Percentiles rank a stretch among this genome's conserved stretches.
These are phyloP conservation scores for Xanthorhoe designata DNA, from an alignment of 2,888 invertebrate species.

Conservation along the genomic window DNA sequence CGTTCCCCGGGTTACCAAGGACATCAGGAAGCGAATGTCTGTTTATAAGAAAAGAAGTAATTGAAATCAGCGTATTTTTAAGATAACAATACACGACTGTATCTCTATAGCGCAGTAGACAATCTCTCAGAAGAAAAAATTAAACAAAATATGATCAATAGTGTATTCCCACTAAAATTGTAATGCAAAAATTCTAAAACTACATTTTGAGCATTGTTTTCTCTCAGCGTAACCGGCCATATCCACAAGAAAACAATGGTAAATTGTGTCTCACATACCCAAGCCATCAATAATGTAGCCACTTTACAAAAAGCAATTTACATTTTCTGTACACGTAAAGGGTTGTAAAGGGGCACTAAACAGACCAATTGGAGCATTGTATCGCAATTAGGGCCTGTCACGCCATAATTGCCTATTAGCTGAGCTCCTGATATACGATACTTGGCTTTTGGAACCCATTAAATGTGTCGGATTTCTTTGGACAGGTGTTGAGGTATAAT, in stretches of 20 bases:
- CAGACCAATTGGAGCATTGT: conserved; percentile 19
- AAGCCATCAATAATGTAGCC: too few species aligned
- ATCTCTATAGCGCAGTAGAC: too few species aligned
- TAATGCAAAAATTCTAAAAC: too few species aligned
- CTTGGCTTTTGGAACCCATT: conserved; percentile 3
- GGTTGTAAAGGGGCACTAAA: conserved; percentile 18
- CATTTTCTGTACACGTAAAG: conserved; percentile 10
- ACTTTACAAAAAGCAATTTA: conserved; percentile 8
- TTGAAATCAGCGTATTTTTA: too few species aligned
- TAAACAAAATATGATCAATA: too few species aligned
- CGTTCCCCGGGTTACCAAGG: conserved; percentile 42
- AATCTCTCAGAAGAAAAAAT: too few species aligned
- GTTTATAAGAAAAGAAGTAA: not conserved
- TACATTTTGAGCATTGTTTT: too few species aligned
- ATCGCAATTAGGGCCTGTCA: conserved; percentile 35
- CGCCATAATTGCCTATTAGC: conserved; percentile 37
- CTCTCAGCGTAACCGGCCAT: too few species aligned
- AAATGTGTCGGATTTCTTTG: conserved; percentile 18
- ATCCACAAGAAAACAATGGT: too few species aligned
- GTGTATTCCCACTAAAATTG: too few species aligned
- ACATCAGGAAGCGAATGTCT: conserved; percentile 26
- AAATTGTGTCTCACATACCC: too few species aligned
- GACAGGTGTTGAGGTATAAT: not conserved
- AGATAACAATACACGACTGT: too few species aligned
- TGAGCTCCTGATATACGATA: conserved; percentile 28